Evolutionary conservation across 2,888 invertebrate genomes (phyloP), one percentile per base, ranked within the genome.

Genomic region (Chaetogeoica ovagalla): DNA sequence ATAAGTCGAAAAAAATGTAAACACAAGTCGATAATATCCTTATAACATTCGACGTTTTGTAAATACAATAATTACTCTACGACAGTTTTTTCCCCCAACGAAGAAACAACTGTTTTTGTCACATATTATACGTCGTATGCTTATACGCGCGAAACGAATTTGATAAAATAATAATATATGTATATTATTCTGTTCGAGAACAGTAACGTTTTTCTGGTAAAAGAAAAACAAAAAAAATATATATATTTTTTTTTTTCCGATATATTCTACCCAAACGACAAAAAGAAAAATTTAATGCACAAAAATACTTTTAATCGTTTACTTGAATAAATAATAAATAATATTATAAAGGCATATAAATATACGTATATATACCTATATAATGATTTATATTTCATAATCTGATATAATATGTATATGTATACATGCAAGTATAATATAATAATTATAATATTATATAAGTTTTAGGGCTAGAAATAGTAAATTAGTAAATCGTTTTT

Each of bases 221-320:
- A 15, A 60, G 23, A n/a, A 30, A 30, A 30, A 30, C 30, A 30
- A 59, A 72, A 62, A 23, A 23, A 48, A 30, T 9, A 48, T 55
- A n/a, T n/a, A n/a, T n/a, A n/a, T n/a, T n/a, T n/a, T n/a, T n/a
- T 55, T 55, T 55, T 60, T n/a, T 23, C 23, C n/a, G 21, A 59
- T 60, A 60, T 60, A 55, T 55, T 55, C 30, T 55, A 30, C 30
- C 30, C 30, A 23, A 30, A 48, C 39, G 37, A 65, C 52, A 65
- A 21, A 21, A 55, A n/a, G 55, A 52, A 63, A 74, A 63, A 30
- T 30, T 43, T 9, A 43, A 77, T 52, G 77, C 70, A 79, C 52
- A 77, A 77, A 66, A 79, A 70, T 70, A 70, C 39, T 57, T 79
- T 69, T 77, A 69, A 69, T 68, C 37, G 60, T 52, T 69, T 77